Evolutionary conservation across 2,888 invertebrate species (phyloP).

Genomic region (Athrips mouffetella): DNA sequence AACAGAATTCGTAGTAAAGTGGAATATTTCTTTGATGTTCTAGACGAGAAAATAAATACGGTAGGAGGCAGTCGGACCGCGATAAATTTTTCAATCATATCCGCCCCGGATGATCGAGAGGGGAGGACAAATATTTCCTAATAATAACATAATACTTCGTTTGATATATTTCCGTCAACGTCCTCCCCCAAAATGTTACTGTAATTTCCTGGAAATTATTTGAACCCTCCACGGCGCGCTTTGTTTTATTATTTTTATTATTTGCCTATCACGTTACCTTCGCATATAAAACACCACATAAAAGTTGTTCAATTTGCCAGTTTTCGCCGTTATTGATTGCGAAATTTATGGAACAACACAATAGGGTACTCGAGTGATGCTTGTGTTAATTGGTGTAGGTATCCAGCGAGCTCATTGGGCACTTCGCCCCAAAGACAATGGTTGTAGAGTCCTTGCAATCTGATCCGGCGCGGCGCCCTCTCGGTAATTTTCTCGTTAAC

Average conservation of each 20-base stretch:
- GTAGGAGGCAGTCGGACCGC: conserved; percentile 31
- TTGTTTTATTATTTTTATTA: conserved; percentile 13
- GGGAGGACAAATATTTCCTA: conserved; percentile 28
- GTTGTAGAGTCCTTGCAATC: conserved; percentile 70
- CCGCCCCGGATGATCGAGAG: conserved; percentile 27
- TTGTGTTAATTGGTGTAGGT: conserved; percentile 64
- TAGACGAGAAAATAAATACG: conserved; percentile 29
- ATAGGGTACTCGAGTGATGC: conserved; percentile 48
- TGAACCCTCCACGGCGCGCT: conserved; percentile 9
- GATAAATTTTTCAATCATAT: conserved; percentile 41
- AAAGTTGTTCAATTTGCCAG: conserved; percentile 8
- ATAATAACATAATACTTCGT: conserved; percentile 28
- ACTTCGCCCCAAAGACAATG: conserved; percentile 72
- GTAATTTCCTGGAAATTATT: conserved; percentile 26
- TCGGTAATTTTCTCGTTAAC: conserved; percentile 77
- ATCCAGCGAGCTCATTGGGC: conserved; percentile 66
- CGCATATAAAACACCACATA: background rate
- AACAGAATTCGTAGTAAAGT: too few species aligned
- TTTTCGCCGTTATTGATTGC: conserved; percentile 26
- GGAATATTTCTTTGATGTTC: too few species aligned
- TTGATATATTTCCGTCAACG: conserved; percentile 21
- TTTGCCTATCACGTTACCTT: background rate
- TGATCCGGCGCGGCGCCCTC: conserved; percentile 65
- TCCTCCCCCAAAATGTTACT: conserved; percentile 9
- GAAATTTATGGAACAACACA: conserved; percentile 37